A percentile compares a stretch with the other conserved stretches of the same genome.
Evolutionary conservation across 2,797 vertebrate species (phyloP).

Genomic region (Heliangelus exortis): DNA sequence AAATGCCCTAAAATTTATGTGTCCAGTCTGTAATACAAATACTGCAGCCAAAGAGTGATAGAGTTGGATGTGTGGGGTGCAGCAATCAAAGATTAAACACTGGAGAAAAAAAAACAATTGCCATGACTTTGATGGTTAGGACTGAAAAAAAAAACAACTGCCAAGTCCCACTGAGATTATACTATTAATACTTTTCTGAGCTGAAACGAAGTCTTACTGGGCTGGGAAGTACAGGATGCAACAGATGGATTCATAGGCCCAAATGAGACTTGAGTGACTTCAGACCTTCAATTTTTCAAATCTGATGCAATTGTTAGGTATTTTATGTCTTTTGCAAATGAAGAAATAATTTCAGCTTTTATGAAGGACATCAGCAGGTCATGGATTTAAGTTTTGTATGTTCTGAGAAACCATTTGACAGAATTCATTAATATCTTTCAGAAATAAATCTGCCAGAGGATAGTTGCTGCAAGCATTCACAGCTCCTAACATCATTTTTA

Average conservation of each 20-base stretch:
- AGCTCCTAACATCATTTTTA: rapidly evolving
- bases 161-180: background rate
- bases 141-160: background rate
- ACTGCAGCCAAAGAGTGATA: background rate
- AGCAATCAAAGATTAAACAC: background rate
- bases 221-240: background rate
- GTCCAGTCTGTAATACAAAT: background rate
- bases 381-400: background rate
- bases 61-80: background rate
- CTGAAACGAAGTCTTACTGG: background rate
- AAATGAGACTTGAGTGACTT: background rate
- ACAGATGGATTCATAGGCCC: background rate
- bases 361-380: background rate
- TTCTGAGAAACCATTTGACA: background rate
- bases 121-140: background rate
- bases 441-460: background rate
- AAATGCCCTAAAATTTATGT: background rate
- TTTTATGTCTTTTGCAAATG: background rate
- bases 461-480: background rate
- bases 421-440: background rate
- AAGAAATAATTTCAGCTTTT: background rate
- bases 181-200: background rate
- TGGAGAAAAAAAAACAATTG: background rate
- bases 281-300: background rate
- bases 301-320: background rate